Conservation (phyloP, 2,888 invertebrate genomes). For the Monochamus alternatus region DNA sequence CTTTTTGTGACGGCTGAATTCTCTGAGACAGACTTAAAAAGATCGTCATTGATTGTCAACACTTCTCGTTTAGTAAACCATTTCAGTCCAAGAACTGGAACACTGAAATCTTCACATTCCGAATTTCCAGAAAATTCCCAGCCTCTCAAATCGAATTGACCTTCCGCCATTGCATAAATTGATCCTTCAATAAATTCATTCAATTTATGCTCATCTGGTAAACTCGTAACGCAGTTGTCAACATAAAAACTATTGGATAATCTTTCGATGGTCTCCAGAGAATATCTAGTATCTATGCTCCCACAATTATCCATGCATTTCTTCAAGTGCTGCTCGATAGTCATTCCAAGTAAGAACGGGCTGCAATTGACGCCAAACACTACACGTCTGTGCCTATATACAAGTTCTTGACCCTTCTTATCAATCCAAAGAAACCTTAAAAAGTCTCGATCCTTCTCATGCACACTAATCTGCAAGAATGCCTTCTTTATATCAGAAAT, state of each 20-base stretch:
- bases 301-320: conserved; percentile 19
- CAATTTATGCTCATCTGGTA: not conserved
- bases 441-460: conserved; percentile 19
- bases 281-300: not conserved
- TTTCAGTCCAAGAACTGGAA: conserved; percentile 41
- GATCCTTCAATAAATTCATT: not conserved
- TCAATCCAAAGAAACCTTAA: conserved; percentile 37
- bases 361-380: conserved; percentile 36
- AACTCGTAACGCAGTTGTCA: conserved; percentile 22
- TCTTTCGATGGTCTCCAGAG: conserved; percentile 17
- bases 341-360: conserved; percentile 21
- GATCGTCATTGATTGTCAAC: conserved; percentile 24
- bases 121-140: conserved; percentile 31
- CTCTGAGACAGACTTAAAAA: not conserved
- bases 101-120: not conserved
- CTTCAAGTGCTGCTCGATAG: conserved; percentile 26
- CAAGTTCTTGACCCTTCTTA: conserved; percentile 6
- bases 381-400: conserved; percentile 26
- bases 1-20: conserved; percentile 3
- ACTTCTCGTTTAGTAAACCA: conserved; percentile 40
- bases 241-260: conserved; percentile 23
- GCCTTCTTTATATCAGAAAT: conserved; percentile 58
- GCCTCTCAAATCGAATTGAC: not conserved
- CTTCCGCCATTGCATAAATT: not conserved
- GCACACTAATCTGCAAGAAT: conserved; percentile 57